Evolutionary conservation across 2,113 vertebrate species (phyloP).

Genomic region (Trachemys scripta): DNA sequence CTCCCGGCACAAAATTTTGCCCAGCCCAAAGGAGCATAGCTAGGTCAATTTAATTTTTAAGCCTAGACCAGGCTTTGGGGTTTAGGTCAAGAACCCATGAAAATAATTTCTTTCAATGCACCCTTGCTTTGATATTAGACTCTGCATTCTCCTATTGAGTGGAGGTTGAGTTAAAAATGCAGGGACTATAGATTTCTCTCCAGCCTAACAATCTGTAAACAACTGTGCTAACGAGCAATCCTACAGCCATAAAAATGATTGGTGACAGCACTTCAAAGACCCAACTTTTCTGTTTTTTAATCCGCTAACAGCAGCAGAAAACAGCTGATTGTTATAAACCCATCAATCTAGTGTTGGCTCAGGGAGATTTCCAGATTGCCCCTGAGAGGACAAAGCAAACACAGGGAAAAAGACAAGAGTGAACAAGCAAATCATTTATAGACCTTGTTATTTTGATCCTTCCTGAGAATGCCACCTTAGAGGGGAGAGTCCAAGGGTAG

Average conservation of each 20-base stretch:
- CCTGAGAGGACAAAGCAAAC: conserved; percentile 8
- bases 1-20: not conserved
- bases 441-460: not conserved
- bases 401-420: not conserved
- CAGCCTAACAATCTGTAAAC: conserved; percentile 71
- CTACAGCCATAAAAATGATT: conserved; percentile 62
- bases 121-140: conserved; percentile 38
- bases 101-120: conserved; percentile 17
- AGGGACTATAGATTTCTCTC: conserved; percentile 71
- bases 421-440: not conserved
- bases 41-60: not conserved
- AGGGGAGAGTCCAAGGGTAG: not conserved
- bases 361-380: conserved; percentile 2
- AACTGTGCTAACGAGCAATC: conserved; percentile 68
- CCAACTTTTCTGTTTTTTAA: conserved; percentile 37
- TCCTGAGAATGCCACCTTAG: not conserved
- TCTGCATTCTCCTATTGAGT: conserved; percentile 64
- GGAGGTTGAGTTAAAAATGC: conserved; percentile 74
- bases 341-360: conserved; percentile 2
- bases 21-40: not conserved
- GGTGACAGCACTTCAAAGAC: conserved; percentile 60
- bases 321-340: not conserved
- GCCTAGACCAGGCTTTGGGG: not conserved
- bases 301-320: conserved; percentile 24
- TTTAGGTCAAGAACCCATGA: not conserved